Evolutionary conservation across 2,888 invertebrate species (phyloP).

Genomic region (Drosophila conformis): DNA sequence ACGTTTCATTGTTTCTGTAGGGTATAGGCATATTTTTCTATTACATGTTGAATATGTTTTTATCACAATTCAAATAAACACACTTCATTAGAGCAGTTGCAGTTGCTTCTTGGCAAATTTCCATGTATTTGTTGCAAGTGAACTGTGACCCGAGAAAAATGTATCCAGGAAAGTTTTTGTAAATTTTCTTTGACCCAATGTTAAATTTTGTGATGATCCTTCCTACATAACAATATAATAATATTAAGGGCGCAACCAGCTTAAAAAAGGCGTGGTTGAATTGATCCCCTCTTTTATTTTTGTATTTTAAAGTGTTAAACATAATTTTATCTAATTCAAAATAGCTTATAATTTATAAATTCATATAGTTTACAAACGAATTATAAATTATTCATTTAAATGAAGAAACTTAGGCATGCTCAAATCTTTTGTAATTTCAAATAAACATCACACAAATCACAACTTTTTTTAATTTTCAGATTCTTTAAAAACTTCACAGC

Average conservation of each 20-base stretch:
- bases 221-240: no score
- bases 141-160: neutral
- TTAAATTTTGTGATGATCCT: neutral
- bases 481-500: neutral
- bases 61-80: slow-evolving; percentile 24
- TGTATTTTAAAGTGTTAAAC: neutral
- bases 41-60: slow-evolving; percentile 44
- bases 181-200: neutral
- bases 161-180: neutral
- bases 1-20: slow-evolving; percentile 52
- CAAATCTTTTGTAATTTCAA: neutral
- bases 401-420: neutral
- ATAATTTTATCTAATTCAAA: neutral
- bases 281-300: neutral
- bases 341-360: neutral
- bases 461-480: neutral
- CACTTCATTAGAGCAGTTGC: neutral
- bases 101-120: neutral
- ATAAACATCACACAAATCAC: neutral
- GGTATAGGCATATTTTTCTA: slow-evolving; percentile 44
- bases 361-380: neutral
- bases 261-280: neutral
- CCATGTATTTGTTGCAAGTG: neutral
- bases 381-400: neutral
- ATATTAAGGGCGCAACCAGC: neutral